Conservation (phyloP, 2,113 vertebrate genomes). For the Xiphophorus maculatus region DNA sequence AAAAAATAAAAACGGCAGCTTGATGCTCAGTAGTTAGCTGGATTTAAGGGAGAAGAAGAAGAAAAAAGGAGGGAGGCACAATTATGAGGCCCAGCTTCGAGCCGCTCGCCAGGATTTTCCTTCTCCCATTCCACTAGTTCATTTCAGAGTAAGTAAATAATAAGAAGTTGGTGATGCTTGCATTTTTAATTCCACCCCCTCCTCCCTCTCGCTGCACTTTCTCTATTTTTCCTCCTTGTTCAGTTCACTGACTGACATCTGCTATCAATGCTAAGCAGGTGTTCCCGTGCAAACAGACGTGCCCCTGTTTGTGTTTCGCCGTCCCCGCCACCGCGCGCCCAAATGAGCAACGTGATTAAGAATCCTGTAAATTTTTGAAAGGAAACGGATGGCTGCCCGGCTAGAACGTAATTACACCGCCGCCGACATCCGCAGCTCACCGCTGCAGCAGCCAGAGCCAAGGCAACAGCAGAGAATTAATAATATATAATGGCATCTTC, state of each 20-base stretch:
- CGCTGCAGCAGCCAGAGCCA: conserved; percentile 81
- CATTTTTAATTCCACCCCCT: conserved; percentile 84
- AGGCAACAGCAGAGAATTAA: conserved; percentile 97
- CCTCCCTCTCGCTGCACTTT: conserved; percentile 55
- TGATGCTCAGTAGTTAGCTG: conserved; percentile 30
- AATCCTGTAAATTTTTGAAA: conserved; percentile 99
- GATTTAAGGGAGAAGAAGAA: conserved; percentile 19
- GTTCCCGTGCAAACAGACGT: conserved; percentile 97
- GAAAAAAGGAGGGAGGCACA: conserved; percentile 44
- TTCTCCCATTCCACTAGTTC: conserved; percentile 74
- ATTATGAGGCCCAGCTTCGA: conserved; percentile 72
- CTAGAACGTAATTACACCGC: conserved; percentile 99
- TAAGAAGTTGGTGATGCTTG: conserved; percentile 85
- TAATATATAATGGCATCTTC: conserved; percentile 99
- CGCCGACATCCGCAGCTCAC: conserved; percentile 91
- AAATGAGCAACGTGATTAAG: conserved; percentile 99
- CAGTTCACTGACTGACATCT: conserved; percentile 98
- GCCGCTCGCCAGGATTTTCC: conserved; percentile 69
- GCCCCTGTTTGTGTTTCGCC: conserved; percentile 97
- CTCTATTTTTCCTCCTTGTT: conserved; percentile 79
- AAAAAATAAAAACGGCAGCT: conserved; percentile 25
- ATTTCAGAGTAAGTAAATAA: conserved; percentile 83
- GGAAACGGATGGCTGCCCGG: conserved; percentile 99
- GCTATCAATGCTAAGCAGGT: conserved; percentile 99
- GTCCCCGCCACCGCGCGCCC: conserved; percentile 92